Percentiles rank a stretch among this genome's conserved stretches.
Conservation (phyloP, 2,113 vertebrate species). For the Bagarius yarrelli region DNA sequence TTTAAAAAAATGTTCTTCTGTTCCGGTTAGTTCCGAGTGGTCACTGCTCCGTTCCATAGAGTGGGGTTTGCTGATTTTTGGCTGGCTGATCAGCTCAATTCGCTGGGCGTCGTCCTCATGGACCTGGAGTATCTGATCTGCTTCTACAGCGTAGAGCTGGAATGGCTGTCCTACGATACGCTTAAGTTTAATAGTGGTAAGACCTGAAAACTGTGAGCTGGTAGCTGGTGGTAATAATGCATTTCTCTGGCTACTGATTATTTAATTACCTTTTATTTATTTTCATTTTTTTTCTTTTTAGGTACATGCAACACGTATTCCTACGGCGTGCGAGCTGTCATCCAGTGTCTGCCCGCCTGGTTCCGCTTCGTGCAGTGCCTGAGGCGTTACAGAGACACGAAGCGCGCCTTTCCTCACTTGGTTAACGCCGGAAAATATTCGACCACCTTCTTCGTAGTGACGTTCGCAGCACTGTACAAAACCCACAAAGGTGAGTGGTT, state of each 20-base stretch:
- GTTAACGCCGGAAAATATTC: slow-evolving; percentile 98
- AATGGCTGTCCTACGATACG: slow-evolving; percentile 80
- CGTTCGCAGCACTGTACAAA: slow-evolving; percentile 89
- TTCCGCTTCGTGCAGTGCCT: slow-evolving; percentile 98
- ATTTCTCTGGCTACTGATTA: background rate
- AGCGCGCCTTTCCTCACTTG: slow-evolving; percentile 94
- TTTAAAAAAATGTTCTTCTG: background rate
- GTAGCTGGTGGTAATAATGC: background rate
- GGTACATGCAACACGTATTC: slow-evolving; percentile 86
- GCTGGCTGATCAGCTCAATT: slow-evolving; percentile 98
- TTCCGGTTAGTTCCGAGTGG: slow-evolving; percentile 84
- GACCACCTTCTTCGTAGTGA: slow-evolving; percentile 97
- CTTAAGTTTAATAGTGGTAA: slow-evolving; percentile 51
- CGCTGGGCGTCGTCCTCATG: slow-evolving; percentile 88
- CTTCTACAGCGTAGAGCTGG: slow-evolving; percentile 94
- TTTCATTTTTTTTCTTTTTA: slow-evolving; percentile 18
- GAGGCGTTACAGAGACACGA: slow-evolving; percentile 94
- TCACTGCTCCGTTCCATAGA: slow-evolving; percentile 94
- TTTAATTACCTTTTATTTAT: background rate
- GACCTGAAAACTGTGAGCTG: background rate
- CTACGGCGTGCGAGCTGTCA: slow-evolving; percentile 91
- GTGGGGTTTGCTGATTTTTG: slow-evolving; percentile 99
- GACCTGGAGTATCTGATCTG: slow-evolving; percentile 99
- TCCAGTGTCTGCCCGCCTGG: slow-evolving; percentile 98
- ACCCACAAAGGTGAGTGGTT: slow-evolving; percentile 86